Conservation (phyloP, 2,113 vertebrate genomes). For the Boleophthalmus pectinirostris region DNA sequence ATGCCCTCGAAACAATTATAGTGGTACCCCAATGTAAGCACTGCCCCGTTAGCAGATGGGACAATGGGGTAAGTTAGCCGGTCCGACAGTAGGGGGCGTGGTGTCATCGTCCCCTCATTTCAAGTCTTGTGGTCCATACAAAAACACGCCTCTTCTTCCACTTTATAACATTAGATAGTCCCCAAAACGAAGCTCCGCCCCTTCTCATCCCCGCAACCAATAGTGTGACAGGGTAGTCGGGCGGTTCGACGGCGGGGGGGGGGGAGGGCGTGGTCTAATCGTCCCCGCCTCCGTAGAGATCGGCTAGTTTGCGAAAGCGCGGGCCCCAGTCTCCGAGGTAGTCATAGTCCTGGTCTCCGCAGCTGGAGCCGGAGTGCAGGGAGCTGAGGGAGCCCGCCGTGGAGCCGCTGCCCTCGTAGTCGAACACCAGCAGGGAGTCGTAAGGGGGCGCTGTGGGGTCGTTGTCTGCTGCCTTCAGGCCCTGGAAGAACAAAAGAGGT, state of each 20-base stretch:
- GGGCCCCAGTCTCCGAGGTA: slow-evolving; percentile 99
- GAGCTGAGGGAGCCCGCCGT: slow-evolving; percentile 96
- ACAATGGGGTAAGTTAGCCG: background rate
- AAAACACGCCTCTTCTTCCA: slow-evolving; percentile 71
- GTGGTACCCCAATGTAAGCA: background rate
- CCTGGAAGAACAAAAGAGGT: slow-evolving; percentile 70
- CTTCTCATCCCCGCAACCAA: background rate
- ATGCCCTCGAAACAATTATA: background rate
- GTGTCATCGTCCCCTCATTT: slow-evolving; percentile 1
- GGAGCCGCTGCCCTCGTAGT: slow-evolving; percentile 97
- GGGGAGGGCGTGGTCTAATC: slow-evolving; percentile 73
- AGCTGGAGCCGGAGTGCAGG: slow-evolving; percentile 93
- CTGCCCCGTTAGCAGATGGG: background rate
- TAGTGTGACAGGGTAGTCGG: background rate
- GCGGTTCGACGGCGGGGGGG: background rate
- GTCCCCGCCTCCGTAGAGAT: slow-evolving; percentile 94
- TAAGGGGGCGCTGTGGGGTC: slow-evolving; percentile 96
- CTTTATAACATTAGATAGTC: background rate
- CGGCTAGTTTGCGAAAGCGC: slow-evolving; percentile 96
- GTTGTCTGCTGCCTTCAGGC: slow-evolving; percentile 94
- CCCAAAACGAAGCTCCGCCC: slow-evolving; percentile 2
- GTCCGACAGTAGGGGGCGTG: background rate
- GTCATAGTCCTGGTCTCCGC: slow-evolving; percentile 97
- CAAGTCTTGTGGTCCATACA: slow-evolving; percentile 77
- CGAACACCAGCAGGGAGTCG: slow-evolving; percentile 95